These are phyloP conservation scores for Pomatorhinus ruficollis DNA, from an alignment of 2,113 vertebrate species.

Conservation along the genomic window DNA sequence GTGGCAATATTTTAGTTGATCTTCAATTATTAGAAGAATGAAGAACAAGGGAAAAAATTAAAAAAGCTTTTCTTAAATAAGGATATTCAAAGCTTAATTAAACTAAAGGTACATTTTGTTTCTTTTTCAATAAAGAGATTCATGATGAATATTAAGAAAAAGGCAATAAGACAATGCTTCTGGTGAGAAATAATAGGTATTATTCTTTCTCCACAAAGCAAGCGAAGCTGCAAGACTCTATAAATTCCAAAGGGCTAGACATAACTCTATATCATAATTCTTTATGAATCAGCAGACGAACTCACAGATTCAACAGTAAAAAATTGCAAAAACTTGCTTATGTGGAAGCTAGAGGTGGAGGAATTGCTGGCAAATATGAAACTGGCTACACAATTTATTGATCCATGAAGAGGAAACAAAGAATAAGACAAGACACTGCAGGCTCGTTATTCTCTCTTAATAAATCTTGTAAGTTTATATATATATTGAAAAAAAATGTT, in stretches of 20 bases:
- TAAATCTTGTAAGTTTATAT: background rate
- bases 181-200: background rate
- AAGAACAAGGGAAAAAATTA: background rate
- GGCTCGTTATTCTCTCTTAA: background rate
- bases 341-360: background rate
- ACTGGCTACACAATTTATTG: background rate
- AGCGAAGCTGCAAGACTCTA: background rate
- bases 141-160: background rate
- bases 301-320: background rate
- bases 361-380: background rate
- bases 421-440: background rate
- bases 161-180: background rate
- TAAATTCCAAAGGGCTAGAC: background rate
- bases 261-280: background rate
- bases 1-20: background rate
- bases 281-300: background rate
- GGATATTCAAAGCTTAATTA: background rate
- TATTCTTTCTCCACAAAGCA: background rate
- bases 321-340: background rate
- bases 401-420: background rate
- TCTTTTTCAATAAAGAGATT: background rate
- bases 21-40: background rate
- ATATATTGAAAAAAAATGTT: background rate
- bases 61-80: background rate
- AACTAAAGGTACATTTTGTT: background rate